phyloP scores from a whole-genome alignment of 2,113 vertebrate species.

The Ptychochromis oligacanthus region DNA sequence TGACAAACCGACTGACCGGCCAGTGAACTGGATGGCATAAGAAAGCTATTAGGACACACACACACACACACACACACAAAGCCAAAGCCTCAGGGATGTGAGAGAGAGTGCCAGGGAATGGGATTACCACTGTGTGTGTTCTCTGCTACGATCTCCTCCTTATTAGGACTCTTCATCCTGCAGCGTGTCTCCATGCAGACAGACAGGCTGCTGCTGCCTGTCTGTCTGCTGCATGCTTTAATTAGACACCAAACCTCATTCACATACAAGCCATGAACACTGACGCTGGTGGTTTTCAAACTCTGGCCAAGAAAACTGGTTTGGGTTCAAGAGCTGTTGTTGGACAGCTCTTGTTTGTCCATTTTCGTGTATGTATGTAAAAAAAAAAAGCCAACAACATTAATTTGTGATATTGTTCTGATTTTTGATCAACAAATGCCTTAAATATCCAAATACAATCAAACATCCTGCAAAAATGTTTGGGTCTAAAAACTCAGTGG shows the following conservation, averaged over 20 bases:
- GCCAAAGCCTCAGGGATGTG: neutral
- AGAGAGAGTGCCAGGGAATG: constrained; percentile 24
- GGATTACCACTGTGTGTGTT: constrained; percentile 26
- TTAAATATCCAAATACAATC: neutral
- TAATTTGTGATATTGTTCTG: too few relatives aligned
- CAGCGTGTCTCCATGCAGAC: constrained; percentile 21
- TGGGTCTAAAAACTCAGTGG: neutral
- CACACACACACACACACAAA: constrained; percentile 10
- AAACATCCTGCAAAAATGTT: neutral
- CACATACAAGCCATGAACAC: neutral
- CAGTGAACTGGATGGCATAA: constrained; percentile 36
- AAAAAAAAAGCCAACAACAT: neutral
- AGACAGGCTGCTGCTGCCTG: constrained; percentile 36
- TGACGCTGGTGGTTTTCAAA: neutral
- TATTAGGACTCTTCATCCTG: constrained; percentile 61
- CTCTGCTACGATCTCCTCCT: constrained; percentile 42
- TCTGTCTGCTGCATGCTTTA: constrained; percentile 41
- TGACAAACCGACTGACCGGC: constrained; percentile 32
- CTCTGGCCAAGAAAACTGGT: constrained; percentile 7
- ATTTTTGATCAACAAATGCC: neutral
- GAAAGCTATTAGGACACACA: constrained; percentile 26
- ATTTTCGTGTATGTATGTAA: too few relatives aligned
- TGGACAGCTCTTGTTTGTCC: neutral
- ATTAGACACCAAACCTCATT: constrained; percentile 46
- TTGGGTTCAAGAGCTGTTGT: neutral